Evolutionary conservation across 2,113 vertebrate species (phyloP), one percentile per base, ranked within the genome.

Genomic region (Peromyscus californicus): DNA sequence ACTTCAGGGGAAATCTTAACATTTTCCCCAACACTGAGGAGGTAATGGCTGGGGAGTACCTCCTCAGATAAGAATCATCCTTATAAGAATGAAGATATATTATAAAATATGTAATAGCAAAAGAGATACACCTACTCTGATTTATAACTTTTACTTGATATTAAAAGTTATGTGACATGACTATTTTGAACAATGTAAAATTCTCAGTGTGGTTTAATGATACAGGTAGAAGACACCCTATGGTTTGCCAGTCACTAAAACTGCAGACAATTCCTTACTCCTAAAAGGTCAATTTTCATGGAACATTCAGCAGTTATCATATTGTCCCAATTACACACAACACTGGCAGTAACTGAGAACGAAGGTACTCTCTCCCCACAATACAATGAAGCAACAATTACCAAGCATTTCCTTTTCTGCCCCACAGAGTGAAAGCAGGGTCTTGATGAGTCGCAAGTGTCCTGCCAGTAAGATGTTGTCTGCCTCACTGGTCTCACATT

Each of bases 321-420:
- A 86, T 22, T 80, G 61, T 61, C 39, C 89, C 48, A 91, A 21
- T 48, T 87, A 91, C 29, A 95, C 4, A 48, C 9, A 36, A 54
- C 0, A 13, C 69, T 72, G 39, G 57, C 75, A 93, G 2, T 70
- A 74, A 45, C 39, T 42, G 70, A 97, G 94, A 93, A 83, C 31
- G 39, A 82, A 83, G 61, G 91, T 22, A 31, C 36, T 67, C 75
- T 93, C 65, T 93, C 54, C 70, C 45, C 54, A 51, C 0, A 39
- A 2, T 19, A 87, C 92, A 39, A 94, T 8, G 48, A 76, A 91
- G 86, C 80, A 78, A 31, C 95, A 94, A 94, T 97, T 98, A 99
- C 99, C 99, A 24, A 99, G 99, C 98, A 99, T 99, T 97, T 99
- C 99, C 97, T 99, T 99, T 94, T 99, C 99, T 48, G 98, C 99